Conservation (phyloP, 2,113 vertebrate genomes). For the Chloroceryle aenea region DNA sequence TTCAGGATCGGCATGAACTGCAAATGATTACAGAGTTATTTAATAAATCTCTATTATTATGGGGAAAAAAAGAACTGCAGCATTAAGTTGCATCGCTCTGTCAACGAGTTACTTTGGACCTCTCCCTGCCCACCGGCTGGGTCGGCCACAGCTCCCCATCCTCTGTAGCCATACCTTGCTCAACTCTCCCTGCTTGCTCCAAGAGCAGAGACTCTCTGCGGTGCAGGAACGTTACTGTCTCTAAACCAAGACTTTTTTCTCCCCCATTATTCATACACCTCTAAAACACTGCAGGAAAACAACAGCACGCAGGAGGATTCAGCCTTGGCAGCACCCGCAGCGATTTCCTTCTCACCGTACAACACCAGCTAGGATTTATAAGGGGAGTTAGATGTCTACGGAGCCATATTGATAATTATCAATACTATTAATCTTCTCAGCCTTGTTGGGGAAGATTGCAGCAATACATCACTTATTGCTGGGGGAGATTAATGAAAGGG, state of each 20-base stretch:
- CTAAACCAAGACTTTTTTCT: neutral
- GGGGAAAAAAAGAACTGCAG: neutral
- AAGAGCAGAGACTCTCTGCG: neutral
- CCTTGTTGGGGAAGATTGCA: neutral
- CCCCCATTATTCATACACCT: neutral
- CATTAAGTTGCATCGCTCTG: neutral
- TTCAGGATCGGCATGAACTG: neutral
- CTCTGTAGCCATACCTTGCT: rapidly evolving
- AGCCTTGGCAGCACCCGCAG: no score
- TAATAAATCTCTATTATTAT: neutral
- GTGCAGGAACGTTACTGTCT: neutral
- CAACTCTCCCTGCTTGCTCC: neutral
- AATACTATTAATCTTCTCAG: constrained; percentile 46
- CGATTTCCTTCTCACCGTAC: neutral
- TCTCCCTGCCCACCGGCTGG: neutral
- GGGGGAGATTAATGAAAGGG: neutral
- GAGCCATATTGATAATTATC: constrained; percentile 52
- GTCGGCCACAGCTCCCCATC: neutral
- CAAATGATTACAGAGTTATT: neutral
- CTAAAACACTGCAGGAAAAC: neutral
- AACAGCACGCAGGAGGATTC: neutral
- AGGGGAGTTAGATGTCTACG: neutral
- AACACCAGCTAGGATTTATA: neutral
- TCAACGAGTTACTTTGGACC: neutral
- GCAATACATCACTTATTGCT: neutral